Evolutionary conservation across 1,140 invertebrate genomes (phyloP), one percentile per base, ranked within the genome.

Genomic region (Aphis craccivora): DNA sequence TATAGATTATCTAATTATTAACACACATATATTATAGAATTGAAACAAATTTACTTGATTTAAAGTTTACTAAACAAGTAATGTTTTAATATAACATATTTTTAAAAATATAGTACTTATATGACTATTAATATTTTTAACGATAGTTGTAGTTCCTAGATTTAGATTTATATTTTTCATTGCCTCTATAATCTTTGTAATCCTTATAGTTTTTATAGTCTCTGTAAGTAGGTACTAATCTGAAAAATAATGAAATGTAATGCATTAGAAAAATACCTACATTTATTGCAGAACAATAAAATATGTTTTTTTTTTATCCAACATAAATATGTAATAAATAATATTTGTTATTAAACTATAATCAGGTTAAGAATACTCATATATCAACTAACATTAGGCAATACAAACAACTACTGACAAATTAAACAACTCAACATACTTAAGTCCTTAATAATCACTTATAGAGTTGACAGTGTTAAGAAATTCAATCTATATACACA

Each of bases 121-220:
- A 43, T 60, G 30, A 35, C 51, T 86, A 40, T 76, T 93, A 93
- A 84, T 86, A 93, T 93, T 86, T 93, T 51, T 93, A 86, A 83
- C 81, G 84, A 37, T 93, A 93, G 14, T 86, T 86, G 48, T 93
- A 93, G 55, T 83, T 93, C 23, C 91, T 93, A 37, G 81, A 60
- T n/a, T 93, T 93, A 9, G 81, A 93, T 86, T 93, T 93, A 22
- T 86, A 93, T 35, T 55, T 93, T 53, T 93, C 91, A 93, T 93
- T 83, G 20, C 37, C 48, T 18, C 81, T 48, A 93, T 93, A 93
- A 93, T 86, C 14, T n/a, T 51, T 67, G 20, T 55, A 93, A 25
- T 93, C 91, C 20, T 83, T 86, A 8, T 93, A 93, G 6, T 93
- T 81, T 55, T 93, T 86, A 35, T 93, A 93, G 45, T 93, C 81